phyloP scores from a whole-genome alignment of 2,113 vertebrate genomes.

The Probosciger aterrimus region DNA sequence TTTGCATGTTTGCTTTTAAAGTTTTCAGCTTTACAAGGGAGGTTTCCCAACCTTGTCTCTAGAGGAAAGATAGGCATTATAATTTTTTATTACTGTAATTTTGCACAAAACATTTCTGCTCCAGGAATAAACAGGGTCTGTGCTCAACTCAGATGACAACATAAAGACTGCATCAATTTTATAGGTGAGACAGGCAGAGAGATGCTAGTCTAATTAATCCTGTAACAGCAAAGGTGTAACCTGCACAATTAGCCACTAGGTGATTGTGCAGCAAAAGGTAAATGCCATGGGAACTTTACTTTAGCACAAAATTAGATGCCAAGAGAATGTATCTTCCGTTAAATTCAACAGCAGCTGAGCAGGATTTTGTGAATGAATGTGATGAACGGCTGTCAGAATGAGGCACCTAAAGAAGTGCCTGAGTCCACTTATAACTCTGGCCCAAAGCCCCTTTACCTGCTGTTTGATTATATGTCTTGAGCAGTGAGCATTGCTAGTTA shows the following conservation, averaged over 20 bases:
- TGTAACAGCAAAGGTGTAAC: background rate
- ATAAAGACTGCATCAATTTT: background rate
- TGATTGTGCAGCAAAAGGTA: background rate
- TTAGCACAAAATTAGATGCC: background rate
- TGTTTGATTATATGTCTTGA: background rate
- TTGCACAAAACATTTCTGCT: background rate
- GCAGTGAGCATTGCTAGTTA: background rate
- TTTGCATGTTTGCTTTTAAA: background rate
- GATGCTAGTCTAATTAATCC: background rate
- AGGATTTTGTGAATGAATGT: background rate
- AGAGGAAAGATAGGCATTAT: background rate
- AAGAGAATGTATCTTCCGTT: background rate
- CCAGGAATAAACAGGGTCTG: background rate
- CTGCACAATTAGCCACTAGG: background rate
- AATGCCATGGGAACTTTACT: background rate
- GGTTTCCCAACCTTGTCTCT: background rate
- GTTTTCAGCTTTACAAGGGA: background rate
- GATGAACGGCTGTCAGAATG: background rate
- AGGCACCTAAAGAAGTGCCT: background rate
- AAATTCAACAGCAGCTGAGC: background rate
- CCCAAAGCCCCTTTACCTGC: background rate
- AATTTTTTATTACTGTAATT: background rate
- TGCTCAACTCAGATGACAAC: background rate
- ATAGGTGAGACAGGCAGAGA: background rate
- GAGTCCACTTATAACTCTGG: background rate